These are phyloP conservation scores for Stomatorhinus ivindoensis DNA, from an alignment of 2,113 vertebrate genomes.

Conservation along the genomic window DNA sequence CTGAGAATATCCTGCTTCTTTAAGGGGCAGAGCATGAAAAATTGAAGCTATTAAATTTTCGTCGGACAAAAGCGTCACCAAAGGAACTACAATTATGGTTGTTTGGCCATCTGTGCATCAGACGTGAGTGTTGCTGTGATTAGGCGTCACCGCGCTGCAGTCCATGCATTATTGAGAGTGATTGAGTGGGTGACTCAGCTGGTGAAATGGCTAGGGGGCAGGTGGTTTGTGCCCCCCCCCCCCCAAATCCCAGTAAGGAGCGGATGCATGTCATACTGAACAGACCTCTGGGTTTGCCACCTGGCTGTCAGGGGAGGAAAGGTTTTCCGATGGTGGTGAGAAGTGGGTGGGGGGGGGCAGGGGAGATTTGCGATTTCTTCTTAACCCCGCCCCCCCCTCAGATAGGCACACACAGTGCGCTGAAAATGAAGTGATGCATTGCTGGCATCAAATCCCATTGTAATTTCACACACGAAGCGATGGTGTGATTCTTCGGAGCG, in stretches of 20 bases:
- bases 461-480: neutral
- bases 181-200: slow-evolving; percentile 12
- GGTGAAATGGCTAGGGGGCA: slow-evolving; percentile 9
- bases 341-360: no score
- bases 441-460: neutral
- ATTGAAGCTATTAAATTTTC: neutral
- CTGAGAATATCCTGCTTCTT: neutral
- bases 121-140: fast-evolving
- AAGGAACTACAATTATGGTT: neutral
- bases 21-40: neutral
- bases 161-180: fast-evolving
- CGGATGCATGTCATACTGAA: neutral
- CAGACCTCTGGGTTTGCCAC: neutral
- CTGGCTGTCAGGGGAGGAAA: neutral
- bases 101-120: neutral
- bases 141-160: neutral
- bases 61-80: neutral
- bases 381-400: neutral
- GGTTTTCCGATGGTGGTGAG: neutral
- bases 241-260: neutral
- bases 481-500: neutral
- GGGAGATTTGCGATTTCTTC: neutral
- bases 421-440: neutral
- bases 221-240: neutral
- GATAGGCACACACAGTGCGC: neutral